Conservation (phyloP, 35 echinoderm and acorn worm genomes). For the Chiridota heheva region DNA sequence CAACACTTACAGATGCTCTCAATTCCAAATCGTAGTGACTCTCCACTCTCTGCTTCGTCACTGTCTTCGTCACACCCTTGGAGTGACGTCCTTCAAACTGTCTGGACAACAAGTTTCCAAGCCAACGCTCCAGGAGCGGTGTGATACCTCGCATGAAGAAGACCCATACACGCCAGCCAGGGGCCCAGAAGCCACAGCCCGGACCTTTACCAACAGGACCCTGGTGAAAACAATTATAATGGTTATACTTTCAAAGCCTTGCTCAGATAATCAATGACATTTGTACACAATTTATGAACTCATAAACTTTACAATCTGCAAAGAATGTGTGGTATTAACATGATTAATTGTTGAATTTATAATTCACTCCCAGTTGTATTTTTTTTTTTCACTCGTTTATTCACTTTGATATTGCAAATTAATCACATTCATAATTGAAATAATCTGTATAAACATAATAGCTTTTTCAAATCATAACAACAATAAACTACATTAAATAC, state of each 20-base stretch:
- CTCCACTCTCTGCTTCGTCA: conserved; percentile 97
- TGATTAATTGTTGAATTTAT: too few species aligned
- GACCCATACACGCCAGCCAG: conserved; percentile 99
- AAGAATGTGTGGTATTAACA: too few species aligned
- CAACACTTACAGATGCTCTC: conserved; percentile 93
- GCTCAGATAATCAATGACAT: background rate
- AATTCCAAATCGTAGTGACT: conserved; percentile 97
- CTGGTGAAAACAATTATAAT: conserved; percentile 34
- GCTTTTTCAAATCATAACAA: too few species aligned
- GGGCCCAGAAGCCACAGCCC: conserved; percentile 92
- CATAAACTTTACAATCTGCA: too few species aligned
- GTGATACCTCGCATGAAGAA: conserved; percentile 99
- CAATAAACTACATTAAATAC: too few species aligned
- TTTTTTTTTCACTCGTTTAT: too few species aligned
- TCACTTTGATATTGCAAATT: too few species aligned
- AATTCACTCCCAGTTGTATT: too few species aligned
- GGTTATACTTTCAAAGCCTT: background rate
- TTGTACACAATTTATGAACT: too few species aligned
- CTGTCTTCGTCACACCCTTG: conserved; percentile 98
- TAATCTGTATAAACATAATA: too few species aligned
- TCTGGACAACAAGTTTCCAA: conserved; percentile 93
- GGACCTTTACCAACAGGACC: conserved; percentile 98
- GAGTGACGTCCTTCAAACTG: conserved; percentile 99
- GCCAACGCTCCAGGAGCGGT: conserved; percentile 91
- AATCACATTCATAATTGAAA: too few species aligned